Percentiles rank a stretch among this genome's conserved stretches.
Evolutionary conservation across 2,113 vertebrate species (phyloP).

Genomic region (Chaenogobius annularis): DNA sequence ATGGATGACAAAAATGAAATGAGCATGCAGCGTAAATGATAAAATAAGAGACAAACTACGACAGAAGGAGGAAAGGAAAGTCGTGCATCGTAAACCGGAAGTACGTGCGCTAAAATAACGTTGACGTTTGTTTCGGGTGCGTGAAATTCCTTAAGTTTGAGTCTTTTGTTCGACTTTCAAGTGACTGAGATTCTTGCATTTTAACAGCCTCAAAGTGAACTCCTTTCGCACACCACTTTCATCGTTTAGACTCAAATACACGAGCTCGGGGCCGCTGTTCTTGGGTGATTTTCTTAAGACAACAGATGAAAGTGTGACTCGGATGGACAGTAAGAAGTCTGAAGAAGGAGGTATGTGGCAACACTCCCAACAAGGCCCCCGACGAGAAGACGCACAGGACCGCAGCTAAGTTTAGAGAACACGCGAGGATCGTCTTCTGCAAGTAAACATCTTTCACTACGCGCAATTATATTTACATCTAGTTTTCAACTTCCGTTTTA

Average conservation of each 20-base stretch:
- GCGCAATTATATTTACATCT: neutral
- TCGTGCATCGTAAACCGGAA: constrained; percentile 12
- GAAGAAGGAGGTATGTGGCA: constrained; percentile 42
- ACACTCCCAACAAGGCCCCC: neutral
- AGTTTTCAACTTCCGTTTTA: neutral
- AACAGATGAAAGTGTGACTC: neutral
- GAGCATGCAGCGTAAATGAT: neutral
- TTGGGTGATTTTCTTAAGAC: neutral
- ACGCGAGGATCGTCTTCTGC: constrained; percentile 18
- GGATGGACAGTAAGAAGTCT: constrained; percentile 28
- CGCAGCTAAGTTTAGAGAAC: neutral
- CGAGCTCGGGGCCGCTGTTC: neutral
- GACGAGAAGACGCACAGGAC: neutral
- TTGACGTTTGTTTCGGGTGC: neutral
- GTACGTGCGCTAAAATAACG: neutral
- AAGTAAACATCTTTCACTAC: neutral
- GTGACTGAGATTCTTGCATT: neutral
- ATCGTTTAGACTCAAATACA: neutral
- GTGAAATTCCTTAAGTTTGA: constrained; percentile 37
- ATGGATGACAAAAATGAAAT: too few relatives aligned
- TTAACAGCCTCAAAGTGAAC: rapidly evolving
- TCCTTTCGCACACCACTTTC: too few relatives aligned
- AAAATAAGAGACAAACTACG: neutral
- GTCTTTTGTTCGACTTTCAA: constrained; percentile 26
- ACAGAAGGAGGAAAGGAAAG: neutral